These are phyloP conservation scores for Perodicticus potto DNA, from an alignment of 2,797 vertebrate species.

Conservation along the genomic window DNA sequence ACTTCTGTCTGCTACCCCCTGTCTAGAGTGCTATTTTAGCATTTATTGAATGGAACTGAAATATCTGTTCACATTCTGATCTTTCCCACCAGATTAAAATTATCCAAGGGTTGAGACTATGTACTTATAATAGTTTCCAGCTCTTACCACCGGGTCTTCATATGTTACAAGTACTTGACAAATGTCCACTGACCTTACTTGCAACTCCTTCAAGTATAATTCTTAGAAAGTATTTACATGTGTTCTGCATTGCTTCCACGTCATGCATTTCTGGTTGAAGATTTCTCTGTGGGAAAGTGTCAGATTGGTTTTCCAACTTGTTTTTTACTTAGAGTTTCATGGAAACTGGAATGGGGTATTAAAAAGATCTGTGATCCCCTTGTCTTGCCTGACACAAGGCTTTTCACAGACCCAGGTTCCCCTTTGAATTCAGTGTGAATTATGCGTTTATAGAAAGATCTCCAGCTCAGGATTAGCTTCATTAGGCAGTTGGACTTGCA, in stretches of 20 bases:
- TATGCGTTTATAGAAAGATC: conserved; percentile 56
- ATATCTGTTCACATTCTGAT: not conserved
- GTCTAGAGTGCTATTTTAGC: not conserved
- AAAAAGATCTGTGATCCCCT: conserved; percentile 46
- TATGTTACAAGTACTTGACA: not conserved
- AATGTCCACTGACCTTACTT: not conserved
- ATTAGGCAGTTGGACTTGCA: conserved; percentile 57
- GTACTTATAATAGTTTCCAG: not conserved
- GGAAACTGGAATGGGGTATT: not conserved
- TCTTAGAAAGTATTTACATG: not conserved
- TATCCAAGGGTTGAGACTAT: too few species aligned
- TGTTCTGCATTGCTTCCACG: not conserved
- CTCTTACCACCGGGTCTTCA: not conserved
- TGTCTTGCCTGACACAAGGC: conserved; percentile 4
- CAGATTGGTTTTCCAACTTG: conserved; percentile 55
- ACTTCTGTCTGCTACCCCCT: not conserved
- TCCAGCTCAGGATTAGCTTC: conserved; percentile 45
- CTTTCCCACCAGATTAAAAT: not conserved
- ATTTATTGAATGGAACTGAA: not conserved
- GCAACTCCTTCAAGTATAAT: not conserved
- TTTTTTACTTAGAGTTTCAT: conserved; percentile 51
- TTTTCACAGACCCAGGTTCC: conserved; percentile 25
- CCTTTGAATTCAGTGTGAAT: conserved; percentile 53
- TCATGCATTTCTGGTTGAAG: not conserved
- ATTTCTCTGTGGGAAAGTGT: conserved; percentile 50